Percentiles rank a stretch among this genome's conserved stretches.
These are phyloP conservation scores for Leptinotarsa tumamoca DNA, from an alignment of 2,888 invertebrate species.

Conservation along the genomic window DNA sequence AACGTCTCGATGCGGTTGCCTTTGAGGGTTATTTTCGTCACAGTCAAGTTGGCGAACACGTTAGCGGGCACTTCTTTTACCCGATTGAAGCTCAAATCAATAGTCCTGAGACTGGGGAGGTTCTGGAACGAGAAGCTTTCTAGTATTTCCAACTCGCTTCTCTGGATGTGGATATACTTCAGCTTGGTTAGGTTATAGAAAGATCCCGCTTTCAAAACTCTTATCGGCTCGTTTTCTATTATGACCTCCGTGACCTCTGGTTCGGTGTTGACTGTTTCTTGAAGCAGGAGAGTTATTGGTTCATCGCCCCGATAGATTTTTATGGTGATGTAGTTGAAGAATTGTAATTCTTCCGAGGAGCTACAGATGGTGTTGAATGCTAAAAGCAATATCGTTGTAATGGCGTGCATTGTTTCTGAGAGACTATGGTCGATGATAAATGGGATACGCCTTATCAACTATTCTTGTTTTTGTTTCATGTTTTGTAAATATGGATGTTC, in stretches of 20 bases:
- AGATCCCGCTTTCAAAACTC: constrained; percentile 43
- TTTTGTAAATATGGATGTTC: not conserved
- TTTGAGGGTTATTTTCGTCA: constrained; percentile 44
- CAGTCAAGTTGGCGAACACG: constrained; percentile 46
- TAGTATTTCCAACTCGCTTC: constrained; percentile 38
- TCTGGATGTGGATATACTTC: constrained; percentile 40
- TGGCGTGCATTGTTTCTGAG: not conserved
- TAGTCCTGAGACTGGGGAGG: constrained; percentile 40
- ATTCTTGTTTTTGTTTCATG: not conserved
- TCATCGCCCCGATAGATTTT: constrained; percentile 27
- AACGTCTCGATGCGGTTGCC: constrained; percentile 48
- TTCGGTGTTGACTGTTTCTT: constrained; percentile 42
- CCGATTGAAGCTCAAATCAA: constrained; percentile 48
- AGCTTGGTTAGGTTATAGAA: constrained; percentile 46
- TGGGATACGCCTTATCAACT: not conserved
- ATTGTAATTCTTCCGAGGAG: not conserved
- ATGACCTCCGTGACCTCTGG: constrained; percentile 43
- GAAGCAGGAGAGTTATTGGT: constrained; percentile 32
- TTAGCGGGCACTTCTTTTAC: constrained; percentile 40
- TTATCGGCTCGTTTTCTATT: constrained; percentile 48
- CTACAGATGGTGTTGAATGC: constrained; percentile 4
- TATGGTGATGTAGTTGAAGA: constrained; percentile 34
- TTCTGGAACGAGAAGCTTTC: constrained; percentile 46
- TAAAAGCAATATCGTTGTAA: not conserved
- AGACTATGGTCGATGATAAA: not conserved